Evolutionary conservation across 1,140 invertebrate species (phyloP), one percentile per base, ranked within the genome.

Genomic region (Dreissena rostriformis): DNA sequence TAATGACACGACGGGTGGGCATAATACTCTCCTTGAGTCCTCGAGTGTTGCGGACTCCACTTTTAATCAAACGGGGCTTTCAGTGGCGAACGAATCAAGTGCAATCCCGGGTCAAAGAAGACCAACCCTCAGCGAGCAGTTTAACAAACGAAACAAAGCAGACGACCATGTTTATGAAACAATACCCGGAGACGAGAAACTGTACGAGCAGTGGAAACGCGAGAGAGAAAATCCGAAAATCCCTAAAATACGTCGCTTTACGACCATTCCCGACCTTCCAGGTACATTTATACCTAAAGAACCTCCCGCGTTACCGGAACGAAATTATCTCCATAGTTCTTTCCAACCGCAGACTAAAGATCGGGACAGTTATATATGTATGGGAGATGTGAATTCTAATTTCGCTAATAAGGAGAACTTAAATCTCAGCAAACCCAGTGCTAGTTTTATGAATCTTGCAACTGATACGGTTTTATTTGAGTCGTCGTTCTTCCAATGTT

Each of bases 151-250:
- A 81, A 67, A 63, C 51, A 72, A 65, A 61, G 66, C 72, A 65
- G 85, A 87, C 26, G 87, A 90, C 65, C 89, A 90, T 70, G 88
- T 90, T 4, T 90, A 90, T n/a, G 89, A 90, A 84, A 87, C 86
- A 39, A 90, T 90, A 39, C 89, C 89, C 14, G 89, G 89, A 19
- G 89, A 90, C 76, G 89, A 90, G 73, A 84, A 86, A 49, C 55
- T 88, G 66, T 88, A 88, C 68, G 88, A 87, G 52, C 86, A 88
- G 83, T 82, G 85, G 72, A 85, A 87, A 61, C 67, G 82, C 82
- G 82, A 87, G 79, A 68, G 86, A 57, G 55, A 66, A 57, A 83
- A 84, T 72, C 72, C 86, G 14, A 76, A 86, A 68, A 82, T 86
- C n/a, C 74, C 78, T 19, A 84, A 72, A 71, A 84, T 84, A 49